Percentiles rank a stretch among this genome's conserved stretches.
These are phyloP conservation scores for Eulithis testata DNA, from an alignment of 2,888 invertebrate species.

Conservation along the genomic window DNA sequence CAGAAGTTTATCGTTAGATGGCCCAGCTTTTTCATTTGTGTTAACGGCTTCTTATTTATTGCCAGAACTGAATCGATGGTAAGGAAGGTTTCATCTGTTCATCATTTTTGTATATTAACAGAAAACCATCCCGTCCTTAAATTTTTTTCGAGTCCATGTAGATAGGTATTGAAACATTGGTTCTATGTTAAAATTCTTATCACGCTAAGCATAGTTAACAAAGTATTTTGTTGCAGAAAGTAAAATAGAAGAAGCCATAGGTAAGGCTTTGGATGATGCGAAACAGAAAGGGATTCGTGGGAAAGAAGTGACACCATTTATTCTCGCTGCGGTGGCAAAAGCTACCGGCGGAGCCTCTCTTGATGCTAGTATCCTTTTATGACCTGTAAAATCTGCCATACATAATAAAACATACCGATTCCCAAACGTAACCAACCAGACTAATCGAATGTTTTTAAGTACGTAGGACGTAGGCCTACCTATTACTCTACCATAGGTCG, in stretches of 20 bases:
- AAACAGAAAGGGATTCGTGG: constrained; percentile 87
- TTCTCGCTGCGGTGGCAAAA: constrained; percentile 90
- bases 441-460: neutral
- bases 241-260: constrained; percentile 88
- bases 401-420: neutral
- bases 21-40: constrained; percentile 22
- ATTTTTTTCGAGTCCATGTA: no score
- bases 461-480: neutral
- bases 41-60: constrained; percentile 27
- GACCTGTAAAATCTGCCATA: neutral
- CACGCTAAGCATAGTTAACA: no score
- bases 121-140: constrained; percentile 13
- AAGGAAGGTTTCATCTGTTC: neutral
- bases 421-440: no score
- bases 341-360: constrained; percentile 94
- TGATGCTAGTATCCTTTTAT: constrained; percentile 91
- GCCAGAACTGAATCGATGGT: neutral
- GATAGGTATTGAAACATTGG: no score
- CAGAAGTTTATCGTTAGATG: constrained; percentile 31
- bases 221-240: constrained; percentile 61
- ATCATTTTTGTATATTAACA: neutral
- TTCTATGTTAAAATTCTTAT: no score
- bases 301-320: constrained; percentile 96
- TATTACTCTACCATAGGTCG: neutral
- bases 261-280: constrained; percentile 87